Evolutionary conservation across 2,888 invertebrate genomes (phyloP).

Genomic region (Pyrochroa serraticornis): DNA sequence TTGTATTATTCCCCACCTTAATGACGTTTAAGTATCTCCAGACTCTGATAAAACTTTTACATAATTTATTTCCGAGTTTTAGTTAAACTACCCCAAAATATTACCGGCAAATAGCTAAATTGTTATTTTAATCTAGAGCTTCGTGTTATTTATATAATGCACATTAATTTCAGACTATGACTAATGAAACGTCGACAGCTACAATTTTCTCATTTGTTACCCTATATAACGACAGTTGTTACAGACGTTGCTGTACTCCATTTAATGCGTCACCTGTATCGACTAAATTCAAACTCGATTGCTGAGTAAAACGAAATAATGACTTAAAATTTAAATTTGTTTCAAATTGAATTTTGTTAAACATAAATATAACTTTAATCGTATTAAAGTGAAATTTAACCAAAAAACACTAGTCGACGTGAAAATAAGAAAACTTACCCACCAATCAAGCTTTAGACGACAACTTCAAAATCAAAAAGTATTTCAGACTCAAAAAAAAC

Average conservation of each 20-base stretch:
- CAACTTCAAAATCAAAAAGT: slow-evolving; percentile 15
- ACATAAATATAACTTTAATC: no score
- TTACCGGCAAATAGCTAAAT: background rate
- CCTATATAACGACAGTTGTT: slow-evolving; percentile 26
- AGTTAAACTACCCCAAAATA: slow-evolving; percentile 2
- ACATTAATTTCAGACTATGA: slow-evolving; percentile 20
- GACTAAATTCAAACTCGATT: slow-evolving; percentile 15
- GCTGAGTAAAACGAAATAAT: slow-evolving; percentile 13
- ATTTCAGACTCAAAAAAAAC: slow-evolving; percentile 16
- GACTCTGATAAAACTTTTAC: slow-evolving; percentile 10
- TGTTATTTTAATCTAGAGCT: slow-evolving; percentile 8
- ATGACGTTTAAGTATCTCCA: slow-evolving; percentile 32
- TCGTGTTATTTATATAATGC: slow-evolving; percentile 15
- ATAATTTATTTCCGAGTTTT: slow-evolving; percentile 18
- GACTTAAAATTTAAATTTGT: no score
- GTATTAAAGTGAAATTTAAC: no score
- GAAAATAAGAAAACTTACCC: slow-evolving; percentile 12
- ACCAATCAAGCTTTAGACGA: slow-evolving; percentile 12
- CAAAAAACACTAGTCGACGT: no score
- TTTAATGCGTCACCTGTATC: slow-evolving; percentile 25
- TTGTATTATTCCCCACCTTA: slow-evolving; percentile 38
- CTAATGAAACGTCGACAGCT: slow-evolving; percentile 25
- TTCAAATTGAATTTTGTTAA: no score
- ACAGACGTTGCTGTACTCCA: slow-evolving; percentile 19
- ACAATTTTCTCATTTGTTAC: slow-evolving; percentile 27